Evolutionary conservation across 2,797 vertebrate genomes (phyloP).

Genomic region (Pachyuromys duprasi): DNA sequence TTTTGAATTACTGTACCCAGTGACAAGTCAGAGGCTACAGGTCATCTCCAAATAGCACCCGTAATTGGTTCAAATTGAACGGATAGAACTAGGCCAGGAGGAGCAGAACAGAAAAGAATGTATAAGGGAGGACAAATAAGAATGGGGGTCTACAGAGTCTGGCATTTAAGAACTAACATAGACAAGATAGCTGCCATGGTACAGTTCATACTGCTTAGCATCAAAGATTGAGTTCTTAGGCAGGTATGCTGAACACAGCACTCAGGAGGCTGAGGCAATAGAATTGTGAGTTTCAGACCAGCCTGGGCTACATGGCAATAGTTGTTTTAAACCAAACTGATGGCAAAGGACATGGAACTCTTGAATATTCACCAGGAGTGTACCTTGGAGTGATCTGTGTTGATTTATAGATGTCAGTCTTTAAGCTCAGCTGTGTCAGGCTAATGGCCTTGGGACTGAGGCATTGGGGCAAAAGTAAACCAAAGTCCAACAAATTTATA

Average conservation of each 20-base stretch:
- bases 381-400: background rate
- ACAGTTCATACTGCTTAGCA: background rate
- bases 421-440: constrained; percentile 29
- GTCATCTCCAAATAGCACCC: background rate
- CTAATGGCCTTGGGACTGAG: background rate
- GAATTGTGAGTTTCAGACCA: background rate
- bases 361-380: background rate
- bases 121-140: background rate
- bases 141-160: background rate
- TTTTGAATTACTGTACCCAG: constrained; percentile 16
- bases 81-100: background rate
- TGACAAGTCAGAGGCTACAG: constrained; percentile 45
- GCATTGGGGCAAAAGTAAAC: background rate
- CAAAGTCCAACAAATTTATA: constrained; percentile 4
- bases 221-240: constrained; percentile 8
- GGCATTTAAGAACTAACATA: constrained; percentile 32
- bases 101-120: background rate
- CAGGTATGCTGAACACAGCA: background rate
- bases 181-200: background rate
- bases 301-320: background rate
- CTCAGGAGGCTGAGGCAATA: background rate
- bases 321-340: background rate
- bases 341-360: constrained; percentile 26
- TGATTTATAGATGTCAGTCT: background rate
- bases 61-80: background rate